Conservation (phyloP, 2,113 vertebrate genomes). For the Megaceryle torquata region DNA sequence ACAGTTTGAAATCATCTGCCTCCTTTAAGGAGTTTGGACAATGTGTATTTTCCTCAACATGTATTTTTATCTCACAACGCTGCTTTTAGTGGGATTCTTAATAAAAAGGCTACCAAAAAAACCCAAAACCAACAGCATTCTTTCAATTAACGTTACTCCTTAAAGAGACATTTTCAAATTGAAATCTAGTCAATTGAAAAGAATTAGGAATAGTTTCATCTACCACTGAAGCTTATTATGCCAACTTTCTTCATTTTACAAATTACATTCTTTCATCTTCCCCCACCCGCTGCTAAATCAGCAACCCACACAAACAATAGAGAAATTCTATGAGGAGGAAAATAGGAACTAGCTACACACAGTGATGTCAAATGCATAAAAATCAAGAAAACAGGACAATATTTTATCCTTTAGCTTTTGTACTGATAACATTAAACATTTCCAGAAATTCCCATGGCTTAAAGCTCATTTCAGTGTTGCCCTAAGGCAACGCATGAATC, state of each 20-base stretch:
- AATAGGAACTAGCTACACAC: background rate
- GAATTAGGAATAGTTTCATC: background rate
- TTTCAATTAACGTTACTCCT: background rate
- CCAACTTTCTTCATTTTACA: conserved; percentile 17
- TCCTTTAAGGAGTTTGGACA: background rate
- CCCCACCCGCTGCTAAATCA: background rate
- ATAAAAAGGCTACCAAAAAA: background rate
- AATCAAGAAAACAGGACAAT: background rate
- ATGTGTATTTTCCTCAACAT: background rate
- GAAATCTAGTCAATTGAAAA: background rate
- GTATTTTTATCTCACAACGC: background rate
- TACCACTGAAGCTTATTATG: background rate
- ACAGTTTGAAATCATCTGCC: background rate
- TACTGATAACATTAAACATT: conserved; percentile 3
- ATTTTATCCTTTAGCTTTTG: background rate
- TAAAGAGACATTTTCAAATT: background rate
- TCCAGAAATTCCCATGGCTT: conserved; percentile 14
- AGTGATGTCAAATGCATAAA: background rate
- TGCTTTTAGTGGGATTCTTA: background rate
- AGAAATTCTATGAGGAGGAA: background rate
- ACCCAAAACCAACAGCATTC: too few species aligned
- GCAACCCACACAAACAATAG: background rate
- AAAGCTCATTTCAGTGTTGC: background rate
- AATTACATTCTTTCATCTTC: conserved; percentile 17
- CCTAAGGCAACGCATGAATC: background rate